Evolutionary conservation across 2,888 invertebrate species (phyloP).

Genomic region (Acheta domesticus): DNA sequence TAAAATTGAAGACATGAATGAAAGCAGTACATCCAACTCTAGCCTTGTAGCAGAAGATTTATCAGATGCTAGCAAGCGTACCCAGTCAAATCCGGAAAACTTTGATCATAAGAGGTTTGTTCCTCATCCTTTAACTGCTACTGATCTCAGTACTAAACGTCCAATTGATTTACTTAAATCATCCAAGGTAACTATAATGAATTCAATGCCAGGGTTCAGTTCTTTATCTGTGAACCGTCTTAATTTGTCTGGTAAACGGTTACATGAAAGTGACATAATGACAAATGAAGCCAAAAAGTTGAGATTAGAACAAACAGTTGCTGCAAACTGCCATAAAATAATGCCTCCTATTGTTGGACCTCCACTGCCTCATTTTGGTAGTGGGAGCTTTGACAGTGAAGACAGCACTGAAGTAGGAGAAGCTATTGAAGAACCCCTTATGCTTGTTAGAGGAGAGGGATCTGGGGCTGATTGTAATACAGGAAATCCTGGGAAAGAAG

Average conservation of each 20-base stretch:
- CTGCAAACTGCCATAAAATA: neutral
- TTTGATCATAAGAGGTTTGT: neutral
- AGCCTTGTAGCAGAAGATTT: conserved; percentile 18
- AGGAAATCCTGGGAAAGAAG: conserved; percentile 57
- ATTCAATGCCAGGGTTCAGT: neutral
- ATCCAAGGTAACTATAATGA: neutral
- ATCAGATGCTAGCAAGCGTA: neutral
- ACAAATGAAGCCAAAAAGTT: conserved; percentile 19
- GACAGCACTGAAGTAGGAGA: conserved; percentile 54
- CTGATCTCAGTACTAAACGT: conserved; percentile 33
- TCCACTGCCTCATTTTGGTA: neutral
- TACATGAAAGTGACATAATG: neutral
- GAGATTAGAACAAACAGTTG: neutral
- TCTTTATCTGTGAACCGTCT: neutral
- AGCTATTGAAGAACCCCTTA: conserved; percentile 67
- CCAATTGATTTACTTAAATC: neutral
- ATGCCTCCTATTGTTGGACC: neutral
- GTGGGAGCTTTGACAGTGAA: conserved; percentile 4
- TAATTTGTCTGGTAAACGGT: neutral
- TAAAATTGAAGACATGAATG: neutral
- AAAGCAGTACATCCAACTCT: neutral
- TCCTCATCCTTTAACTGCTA: conserved; percentile 22
- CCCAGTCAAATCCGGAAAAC: neutral
- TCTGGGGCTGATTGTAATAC: conserved; percentile 68
- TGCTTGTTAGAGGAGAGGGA: conserved; percentile 69